Percentiles rank a stretch among this genome's conserved stretches.
Evolutionary conservation across 2,888 invertebrate species (phyloP).

Genomic region (Limnephilus lunatus): DNA sequence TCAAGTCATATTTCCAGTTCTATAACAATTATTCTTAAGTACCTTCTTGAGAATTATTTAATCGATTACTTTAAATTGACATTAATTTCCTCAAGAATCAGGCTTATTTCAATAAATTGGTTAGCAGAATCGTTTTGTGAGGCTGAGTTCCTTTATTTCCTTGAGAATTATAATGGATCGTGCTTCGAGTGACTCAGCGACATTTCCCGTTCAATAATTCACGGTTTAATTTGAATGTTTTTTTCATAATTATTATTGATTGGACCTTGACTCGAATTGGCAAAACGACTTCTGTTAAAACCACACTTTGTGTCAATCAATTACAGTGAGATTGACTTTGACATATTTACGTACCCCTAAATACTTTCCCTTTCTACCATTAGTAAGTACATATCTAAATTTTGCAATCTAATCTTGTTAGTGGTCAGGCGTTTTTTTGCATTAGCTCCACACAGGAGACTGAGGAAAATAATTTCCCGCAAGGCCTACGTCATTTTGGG

Average conservation of each 20-base stretch:
- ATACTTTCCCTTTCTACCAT: neutral
- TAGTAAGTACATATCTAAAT: neutral
- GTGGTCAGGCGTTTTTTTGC: no score
- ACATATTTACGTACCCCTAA: neutral
- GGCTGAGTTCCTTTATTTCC: neutral
- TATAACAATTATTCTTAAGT: neutral
- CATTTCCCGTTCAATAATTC: neutral
- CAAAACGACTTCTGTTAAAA: neutral
- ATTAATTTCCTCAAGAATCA: neutral
- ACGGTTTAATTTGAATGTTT: neutral
- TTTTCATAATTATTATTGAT: neutral
- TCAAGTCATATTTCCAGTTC: neutral
- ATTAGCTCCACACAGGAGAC: no score
- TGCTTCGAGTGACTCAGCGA: neutral
- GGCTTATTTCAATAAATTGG: neutral
- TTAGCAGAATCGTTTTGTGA: neutral
- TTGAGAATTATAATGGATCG: neutral
- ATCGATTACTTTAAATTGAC: neutral
- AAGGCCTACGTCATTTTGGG: no score
- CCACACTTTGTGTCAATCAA: neutral
- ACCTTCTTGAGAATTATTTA: neutral
- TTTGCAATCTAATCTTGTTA: neutral
- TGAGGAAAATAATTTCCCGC: no score
- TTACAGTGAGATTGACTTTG: neutral
- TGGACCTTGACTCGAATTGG: neutral